Conservation (phyloP, 2,113 vertebrate genomes). For the Callaeas wilsoni region DNA sequence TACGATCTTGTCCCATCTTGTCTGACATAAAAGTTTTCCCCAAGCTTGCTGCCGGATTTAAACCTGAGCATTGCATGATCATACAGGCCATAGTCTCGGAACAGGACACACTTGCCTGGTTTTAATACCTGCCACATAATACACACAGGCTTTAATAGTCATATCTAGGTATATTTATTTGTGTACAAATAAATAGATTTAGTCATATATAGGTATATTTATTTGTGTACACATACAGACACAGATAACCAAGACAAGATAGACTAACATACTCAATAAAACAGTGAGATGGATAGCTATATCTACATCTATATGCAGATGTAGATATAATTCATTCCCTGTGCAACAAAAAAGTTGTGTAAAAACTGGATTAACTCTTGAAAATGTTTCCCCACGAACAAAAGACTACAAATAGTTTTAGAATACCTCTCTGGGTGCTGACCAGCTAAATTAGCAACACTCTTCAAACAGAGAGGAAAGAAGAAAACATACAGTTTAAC, state of each 20-base stretch:
- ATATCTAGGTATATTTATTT: not conserved
- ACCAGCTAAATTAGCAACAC: not conserved
- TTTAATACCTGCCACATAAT: slow-evolving; percentile 82
- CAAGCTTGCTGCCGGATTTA: slow-evolving; percentile 88
- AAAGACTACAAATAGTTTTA: not conserved
- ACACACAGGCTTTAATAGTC: not conserved
- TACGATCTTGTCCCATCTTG: slow-evolving; percentile 94
- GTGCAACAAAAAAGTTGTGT: not conserved
- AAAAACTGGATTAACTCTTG: not conserved
- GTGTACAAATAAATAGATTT: not conserved
- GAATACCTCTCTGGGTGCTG: not conserved
- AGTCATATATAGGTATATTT: not conserved
- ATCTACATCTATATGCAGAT: not conserved
- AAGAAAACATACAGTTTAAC: not conserved
- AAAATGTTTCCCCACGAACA: not conserved
- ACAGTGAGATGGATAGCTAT: not conserved
- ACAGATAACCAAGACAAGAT: not conserved
- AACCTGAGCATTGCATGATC: slow-evolving; percentile 96
- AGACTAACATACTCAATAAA: not conserved
- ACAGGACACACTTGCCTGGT: slow-evolving; percentile 84
- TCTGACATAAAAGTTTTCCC: slow-evolving; percentile 92
- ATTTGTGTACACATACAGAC: not conserved
- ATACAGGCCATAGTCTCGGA: slow-evolving; percentile 91
- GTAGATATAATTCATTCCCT: not conserved
- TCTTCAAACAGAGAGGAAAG: not conserved